Base-by-base conservation (phyloP, 2,888 invertebrate genomes). In the Drosophila subsilvestris region DNA sequence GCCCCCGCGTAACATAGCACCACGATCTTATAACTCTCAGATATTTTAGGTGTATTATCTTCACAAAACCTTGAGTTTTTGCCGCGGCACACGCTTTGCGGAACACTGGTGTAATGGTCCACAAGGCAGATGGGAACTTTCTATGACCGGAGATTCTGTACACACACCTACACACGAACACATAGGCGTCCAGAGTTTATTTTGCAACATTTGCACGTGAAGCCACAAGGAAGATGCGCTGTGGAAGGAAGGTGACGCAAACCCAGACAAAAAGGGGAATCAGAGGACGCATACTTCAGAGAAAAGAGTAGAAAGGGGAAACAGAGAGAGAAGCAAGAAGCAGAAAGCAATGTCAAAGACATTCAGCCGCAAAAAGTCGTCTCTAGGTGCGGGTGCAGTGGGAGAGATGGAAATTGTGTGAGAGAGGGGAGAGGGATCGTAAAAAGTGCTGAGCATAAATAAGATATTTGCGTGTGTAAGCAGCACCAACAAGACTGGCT, bases 361-460 rank as follows among this genome's bases (percentile, higher is more conserved):
- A 80, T 78, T 63, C 53, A 53, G 47, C 75, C 54, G 37, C 75
- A 65, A 61, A 57, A 55, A 59, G 62, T 49, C 48, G 68, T 42
- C 22, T 67, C 45, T 22, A 49, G 27, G 9, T 27, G 12, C 27
- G 53, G 37, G 9, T 17, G n/a, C 55, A 55, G 6, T 29, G 74
- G 57, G 65, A 63, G 50, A 50, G 53, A 74, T 61, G 69, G 67
- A 71, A 72, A 76, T 77, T 83, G 84, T 75, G 78, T 14, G 5
- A 37, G 37, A 14, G 37, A 67, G 32, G 51, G 65, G 47, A n/a
- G 37, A 37, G 6, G 66, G 12, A 45, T 65, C 69, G 76, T 67
- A 76, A 86, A 84, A 84, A 84, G 84, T 84, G 89, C 83, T 84
- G 83, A 88, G 89, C 88, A 84, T 88, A 88, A 84, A 84, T 84